A percentile compares a stretch with the other conserved stretches of the same genome.
phyloP scores from a whole-genome alignment of 2,888 invertebrate species.

The Agriotes lineatus region DNA sequence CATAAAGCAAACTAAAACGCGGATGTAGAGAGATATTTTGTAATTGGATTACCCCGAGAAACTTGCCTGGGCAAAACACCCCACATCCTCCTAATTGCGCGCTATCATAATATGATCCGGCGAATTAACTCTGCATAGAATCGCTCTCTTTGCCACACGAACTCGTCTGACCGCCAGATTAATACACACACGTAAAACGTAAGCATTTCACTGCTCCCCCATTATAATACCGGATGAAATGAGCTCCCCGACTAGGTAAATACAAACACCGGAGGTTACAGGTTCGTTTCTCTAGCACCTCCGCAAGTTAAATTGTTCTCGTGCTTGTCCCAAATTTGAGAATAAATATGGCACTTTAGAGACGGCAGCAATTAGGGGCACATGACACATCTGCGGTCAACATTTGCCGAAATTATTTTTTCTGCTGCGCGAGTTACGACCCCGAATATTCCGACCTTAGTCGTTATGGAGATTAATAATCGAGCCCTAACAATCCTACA shows the following conservation, averaged over 20 bases:
- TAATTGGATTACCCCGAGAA: conserved; percentile 25
- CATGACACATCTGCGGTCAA: too few relatives aligned
- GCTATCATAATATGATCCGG: conserved; percentile 18
- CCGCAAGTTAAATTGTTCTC: too few relatives aligned
- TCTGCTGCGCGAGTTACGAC: too few relatives aligned
- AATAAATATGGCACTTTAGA: too few relatives aligned
- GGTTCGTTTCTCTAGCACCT: neutral
- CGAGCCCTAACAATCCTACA: too few relatives aligned
- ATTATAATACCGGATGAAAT: conserved; percentile 6
- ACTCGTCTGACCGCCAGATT: conserved; percentile 4
- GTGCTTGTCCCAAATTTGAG: too few relatives aligned
- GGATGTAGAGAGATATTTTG: conserved; percentile 8
- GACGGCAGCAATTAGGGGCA: too few relatives aligned
- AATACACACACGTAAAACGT: conserved; percentile 6
- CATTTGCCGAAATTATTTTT: too few relatives aligned
- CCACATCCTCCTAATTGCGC: conserved; percentile 12
- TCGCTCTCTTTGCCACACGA: neutral
- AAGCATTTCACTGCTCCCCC: neutral
- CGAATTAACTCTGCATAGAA: neutral
- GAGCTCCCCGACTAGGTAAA: neutral
- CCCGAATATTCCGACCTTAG: too few relatives aligned
- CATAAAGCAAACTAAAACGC: conserved; percentile 27
- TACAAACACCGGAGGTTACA: neutral
- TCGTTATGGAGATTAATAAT: too few relatives aligned
- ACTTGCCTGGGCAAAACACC: conserved; percentile 15